These are phyloP conservation scores for Edolisoma coerulescens DNA, from an alignment of 2,113 vertebrate genomes.

Conservation along the genomic window DNA sequence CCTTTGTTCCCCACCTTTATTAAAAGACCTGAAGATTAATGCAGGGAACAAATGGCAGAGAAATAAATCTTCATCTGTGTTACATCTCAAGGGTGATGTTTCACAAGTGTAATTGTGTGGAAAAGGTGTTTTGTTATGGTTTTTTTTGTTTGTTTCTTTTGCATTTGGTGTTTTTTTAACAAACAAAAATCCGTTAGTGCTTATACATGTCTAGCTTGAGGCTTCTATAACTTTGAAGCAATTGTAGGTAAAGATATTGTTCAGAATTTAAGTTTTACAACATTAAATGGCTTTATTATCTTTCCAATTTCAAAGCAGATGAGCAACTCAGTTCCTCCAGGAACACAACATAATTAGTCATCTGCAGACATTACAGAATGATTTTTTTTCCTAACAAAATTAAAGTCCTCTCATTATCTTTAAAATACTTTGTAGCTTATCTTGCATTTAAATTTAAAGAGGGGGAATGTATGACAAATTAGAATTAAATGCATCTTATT, in stretches of 20 bases:
- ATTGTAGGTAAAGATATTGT: neutral
- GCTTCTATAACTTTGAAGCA: neutral
- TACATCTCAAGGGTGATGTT: neutral
- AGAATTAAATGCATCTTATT: neutral
- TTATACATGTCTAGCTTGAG: neutral
- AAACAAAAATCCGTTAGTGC: neutral
- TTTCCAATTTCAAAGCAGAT: conserved; percentile 1
- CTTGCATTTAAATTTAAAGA: neutral
- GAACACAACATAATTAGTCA: conserved; percentile 17
- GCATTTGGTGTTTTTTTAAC: neutral
- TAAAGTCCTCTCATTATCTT: neutral
- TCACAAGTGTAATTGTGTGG: neutral
- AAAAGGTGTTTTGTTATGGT: neutral
- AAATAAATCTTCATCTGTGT: neutral
- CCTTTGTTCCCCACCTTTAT: conserved; percentile 14
- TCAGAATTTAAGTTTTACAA: neutral
- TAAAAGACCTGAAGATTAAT: conserved; percentile 40
- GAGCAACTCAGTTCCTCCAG: neutral
- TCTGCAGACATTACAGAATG: neutral
- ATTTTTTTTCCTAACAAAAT: neutral
- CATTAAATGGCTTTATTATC: conserved; percentile 5
- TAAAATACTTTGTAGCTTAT: neutral
- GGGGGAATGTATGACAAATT: neutral
- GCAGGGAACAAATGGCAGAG: neutral
- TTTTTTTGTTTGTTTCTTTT: neutral